Percentiles rank a stretch among this genome's conserved stretches.
Evolutionary conservation across 2,888 invertebrate genomes (phyloP).

Genomic region (Pristionchus arcanus): DNA sequence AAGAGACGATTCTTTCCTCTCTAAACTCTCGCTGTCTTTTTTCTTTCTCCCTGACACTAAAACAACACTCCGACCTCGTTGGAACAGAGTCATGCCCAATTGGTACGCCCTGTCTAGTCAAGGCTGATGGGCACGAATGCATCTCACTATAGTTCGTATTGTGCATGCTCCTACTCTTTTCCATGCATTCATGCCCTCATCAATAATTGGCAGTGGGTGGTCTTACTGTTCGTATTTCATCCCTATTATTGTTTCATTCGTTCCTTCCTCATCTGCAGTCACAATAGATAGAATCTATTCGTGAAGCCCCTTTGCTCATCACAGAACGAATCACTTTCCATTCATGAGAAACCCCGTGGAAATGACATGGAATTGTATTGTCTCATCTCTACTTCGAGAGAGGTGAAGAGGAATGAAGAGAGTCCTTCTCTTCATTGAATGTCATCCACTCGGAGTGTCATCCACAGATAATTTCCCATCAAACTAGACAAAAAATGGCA

Average conservation of each 20-base stretch:
- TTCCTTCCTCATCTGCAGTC: background rate
- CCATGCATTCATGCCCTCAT: background rate
- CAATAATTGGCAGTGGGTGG: background rate
- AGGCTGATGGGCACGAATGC: background rate
- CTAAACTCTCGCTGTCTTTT: background rate
- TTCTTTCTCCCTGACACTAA: background rate
- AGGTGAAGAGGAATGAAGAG: background rate
- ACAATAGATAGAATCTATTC: background rate
- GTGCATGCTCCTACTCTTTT: background rate
- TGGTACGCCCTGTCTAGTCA: background rate
- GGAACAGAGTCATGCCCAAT: background rate
- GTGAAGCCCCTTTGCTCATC: background rate
- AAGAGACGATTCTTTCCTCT: background rate
- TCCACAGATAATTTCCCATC: background rate
- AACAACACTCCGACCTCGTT: background rate
- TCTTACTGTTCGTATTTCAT: constrained; percentile 2
- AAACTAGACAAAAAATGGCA: constrained; percentile 43
- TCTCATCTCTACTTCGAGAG: background rate
- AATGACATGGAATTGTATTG: constrained; percentile 5
- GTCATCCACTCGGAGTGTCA: constrained; percentile 14
- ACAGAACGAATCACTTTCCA: background rate
- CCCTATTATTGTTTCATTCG: background rate
- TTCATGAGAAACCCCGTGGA: background rate
- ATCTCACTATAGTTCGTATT: background rate
- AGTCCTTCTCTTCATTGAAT: background rate